Evolutionary conservation across 2,797 vertebrate genomes (phyloP).

Genomic region (Microtus agrestis): DNA sequence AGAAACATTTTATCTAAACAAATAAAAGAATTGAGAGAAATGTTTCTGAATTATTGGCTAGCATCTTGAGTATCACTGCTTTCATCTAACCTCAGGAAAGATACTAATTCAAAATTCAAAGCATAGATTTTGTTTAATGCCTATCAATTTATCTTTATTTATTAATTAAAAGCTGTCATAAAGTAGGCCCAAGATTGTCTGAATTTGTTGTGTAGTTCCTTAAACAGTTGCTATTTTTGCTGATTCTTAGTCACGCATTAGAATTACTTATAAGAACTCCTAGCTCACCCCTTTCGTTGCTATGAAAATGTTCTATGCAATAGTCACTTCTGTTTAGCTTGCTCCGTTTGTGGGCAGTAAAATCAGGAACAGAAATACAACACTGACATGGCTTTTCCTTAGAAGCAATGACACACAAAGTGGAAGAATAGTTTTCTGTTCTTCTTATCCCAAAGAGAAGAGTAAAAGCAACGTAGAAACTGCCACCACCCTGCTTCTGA

Average conservation of each 20-base stretch:
- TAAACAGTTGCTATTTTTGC: neutral
- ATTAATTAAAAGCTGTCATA: neutral
- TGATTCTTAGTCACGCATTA: neutral
- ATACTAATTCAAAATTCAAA: neutral
- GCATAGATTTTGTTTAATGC: neutral
- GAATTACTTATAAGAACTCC: neutral
- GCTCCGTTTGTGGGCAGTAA: neutral
- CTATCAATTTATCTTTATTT: neutral
- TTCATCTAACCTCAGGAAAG: neutral
- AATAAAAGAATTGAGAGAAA: neutral
- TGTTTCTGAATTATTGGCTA: neutral
- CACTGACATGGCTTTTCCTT: neutral
- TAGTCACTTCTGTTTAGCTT: neutral
- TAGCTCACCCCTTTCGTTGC: neutral
- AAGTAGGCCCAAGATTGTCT: neutral
- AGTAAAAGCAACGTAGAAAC: neutral
- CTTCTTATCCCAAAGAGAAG: neutral
- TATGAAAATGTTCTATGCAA: neutral
- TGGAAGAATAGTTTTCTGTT: neutral
- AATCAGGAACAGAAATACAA: neutral
- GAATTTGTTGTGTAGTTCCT: neutral
- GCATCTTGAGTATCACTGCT: neutral
- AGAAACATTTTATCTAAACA: neutral
- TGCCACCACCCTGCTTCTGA: neutral
- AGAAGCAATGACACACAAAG: neutral